These are phyloP conservation scores for Rhingia campestris DNA, from an alignment of 2,888 invertebrate species.

Conservation along the genomic window DNA sequence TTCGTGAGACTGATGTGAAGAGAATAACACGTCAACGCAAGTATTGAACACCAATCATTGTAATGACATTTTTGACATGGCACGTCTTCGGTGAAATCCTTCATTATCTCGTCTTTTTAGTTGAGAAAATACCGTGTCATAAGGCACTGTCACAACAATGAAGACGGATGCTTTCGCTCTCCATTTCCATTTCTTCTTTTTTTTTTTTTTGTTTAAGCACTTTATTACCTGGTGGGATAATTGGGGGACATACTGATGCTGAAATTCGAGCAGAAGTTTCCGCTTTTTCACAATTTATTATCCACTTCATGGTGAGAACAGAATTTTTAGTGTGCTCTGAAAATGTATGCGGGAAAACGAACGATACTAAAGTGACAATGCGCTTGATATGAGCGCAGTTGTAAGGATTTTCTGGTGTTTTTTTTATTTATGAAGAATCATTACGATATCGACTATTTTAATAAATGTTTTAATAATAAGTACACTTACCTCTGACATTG, in stretches of 20 bases:
- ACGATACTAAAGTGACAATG: background rate
- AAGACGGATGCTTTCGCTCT: slow-evolving; percentile 65
- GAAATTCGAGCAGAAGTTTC: background rate
- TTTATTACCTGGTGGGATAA: slow-evolving; percentile 23
- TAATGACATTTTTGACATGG: slow-evolving; percentile 74
- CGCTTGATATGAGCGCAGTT: background rate
- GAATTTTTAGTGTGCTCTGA: slow-evolving; percentile 24
- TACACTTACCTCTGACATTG: no score
- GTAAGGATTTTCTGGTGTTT: background rate
- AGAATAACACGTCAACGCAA: slow-evolving; percentile 66
- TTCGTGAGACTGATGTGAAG: slow-evolving; percentile 6
- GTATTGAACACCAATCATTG: slow-evolving; percentile 74
- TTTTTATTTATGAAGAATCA: background rate
- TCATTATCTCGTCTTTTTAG: slow-evolving; percentile 62
- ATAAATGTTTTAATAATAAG: no score
- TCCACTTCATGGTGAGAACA: slow-evolving; percentile 13
- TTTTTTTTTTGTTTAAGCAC: slow-evolving; percentile 3
- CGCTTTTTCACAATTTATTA: slow-evolving; percentile 34
- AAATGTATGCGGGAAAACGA: background rate
- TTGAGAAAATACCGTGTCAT: slow-evolving; percentile 44
- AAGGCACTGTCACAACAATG: slow-evolving; percentile 64
- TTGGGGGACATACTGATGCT: slow-evolving; percentile 25
- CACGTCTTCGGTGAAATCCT: slow-evolving; percentile 69
- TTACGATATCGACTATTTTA: no score
- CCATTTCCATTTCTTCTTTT: slow-evolving; percentile 21